Percentiles rank a stretch among this genome's conserved stretches.
phyloP scores from a whole-genome alignment of 2,113 vertebrate species.

The Stercorarius parasiticus region DNA sequence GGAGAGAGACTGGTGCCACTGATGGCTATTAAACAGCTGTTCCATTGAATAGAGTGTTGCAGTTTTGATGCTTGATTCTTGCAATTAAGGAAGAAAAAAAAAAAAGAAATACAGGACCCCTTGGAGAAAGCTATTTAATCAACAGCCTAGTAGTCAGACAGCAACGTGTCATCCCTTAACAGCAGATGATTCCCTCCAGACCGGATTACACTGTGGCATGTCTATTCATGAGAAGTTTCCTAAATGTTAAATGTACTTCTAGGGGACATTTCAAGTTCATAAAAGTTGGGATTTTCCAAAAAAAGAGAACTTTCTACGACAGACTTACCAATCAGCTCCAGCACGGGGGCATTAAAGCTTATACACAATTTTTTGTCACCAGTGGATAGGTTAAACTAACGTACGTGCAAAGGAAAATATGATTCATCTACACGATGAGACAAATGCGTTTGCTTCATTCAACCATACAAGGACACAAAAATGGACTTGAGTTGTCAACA shows the following conservation, averaged over 20 bases:
- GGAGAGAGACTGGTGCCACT: not conserved
- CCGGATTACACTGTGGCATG: not conserved
- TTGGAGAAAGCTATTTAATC: not conserved
- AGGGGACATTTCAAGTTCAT: not conserved
- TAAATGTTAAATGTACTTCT: not conserved
- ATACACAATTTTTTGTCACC: not conserved
- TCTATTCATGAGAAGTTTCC: not conserved
- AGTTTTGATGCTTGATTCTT: not conserved
- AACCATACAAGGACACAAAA: not conserved
- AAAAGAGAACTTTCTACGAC: not conserved
- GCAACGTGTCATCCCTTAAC: not conserved
- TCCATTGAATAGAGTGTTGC: not conserved
- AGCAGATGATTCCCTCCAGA: not conserved
- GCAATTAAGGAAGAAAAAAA: not conserved
- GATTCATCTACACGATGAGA: not conserved
- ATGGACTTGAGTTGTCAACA: not conserved
- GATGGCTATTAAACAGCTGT: not conserved
- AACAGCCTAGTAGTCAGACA: not conserved
- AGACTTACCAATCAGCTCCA: not conserved
- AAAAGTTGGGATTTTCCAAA: not conserved
- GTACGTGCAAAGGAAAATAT: not conserved
- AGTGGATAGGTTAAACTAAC: not conserved
- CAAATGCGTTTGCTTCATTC: not conserved
- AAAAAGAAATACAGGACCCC: not conserved
- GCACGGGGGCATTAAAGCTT: not conserved